Evolutionary conservation across 2,113 vertebrate genomes (phyloP).

Genomic region (Rhodinocichla rosea): DNA sequence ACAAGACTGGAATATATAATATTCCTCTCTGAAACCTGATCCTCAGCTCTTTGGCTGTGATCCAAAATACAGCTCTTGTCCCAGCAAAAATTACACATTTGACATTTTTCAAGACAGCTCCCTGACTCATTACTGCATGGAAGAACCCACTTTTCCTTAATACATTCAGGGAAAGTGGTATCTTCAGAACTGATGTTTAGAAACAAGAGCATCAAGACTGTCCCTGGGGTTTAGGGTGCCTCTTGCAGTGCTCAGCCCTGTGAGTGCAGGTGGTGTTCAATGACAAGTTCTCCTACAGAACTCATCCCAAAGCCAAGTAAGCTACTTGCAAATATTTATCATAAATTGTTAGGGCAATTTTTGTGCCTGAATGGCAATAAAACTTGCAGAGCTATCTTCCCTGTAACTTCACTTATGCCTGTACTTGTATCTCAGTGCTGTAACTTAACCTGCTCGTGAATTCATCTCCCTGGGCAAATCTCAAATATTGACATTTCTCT

Average conservation of each 20-base stretch:
- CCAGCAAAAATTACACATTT: background rate
- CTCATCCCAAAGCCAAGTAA: background rate
- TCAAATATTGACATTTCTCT: background rate
- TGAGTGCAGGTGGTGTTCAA: background rate
- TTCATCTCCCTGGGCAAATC: background rate
- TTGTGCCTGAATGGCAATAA: background rate
- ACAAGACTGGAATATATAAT: background rate
- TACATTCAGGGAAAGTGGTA: background rate
- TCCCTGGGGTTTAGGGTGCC: background rate
- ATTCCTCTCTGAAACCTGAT: background rate
- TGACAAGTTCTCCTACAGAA: background rate
- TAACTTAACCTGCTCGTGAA: background rate
- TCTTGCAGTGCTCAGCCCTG: background rate
- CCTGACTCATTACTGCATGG: background rate
- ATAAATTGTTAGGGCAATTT: background rate
- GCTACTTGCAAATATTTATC: background rate
- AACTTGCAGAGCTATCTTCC: background rate
- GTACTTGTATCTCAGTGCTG: background rate
- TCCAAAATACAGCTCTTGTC: background rate
- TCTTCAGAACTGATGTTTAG: background rate
- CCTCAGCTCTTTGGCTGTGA: background rate
- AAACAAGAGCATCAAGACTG: background rate
- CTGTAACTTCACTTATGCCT: background rate
- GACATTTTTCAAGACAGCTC: background rate
- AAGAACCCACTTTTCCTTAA: background rate